A percentile compares a stretch with the other conserved stretches of the same genome.
These are phyloP conservation scores for Trissonchulus latispiculum DNA, from an alignment of 2,888 invertebrate genomes.

Conservation along the genomic window DNA sequence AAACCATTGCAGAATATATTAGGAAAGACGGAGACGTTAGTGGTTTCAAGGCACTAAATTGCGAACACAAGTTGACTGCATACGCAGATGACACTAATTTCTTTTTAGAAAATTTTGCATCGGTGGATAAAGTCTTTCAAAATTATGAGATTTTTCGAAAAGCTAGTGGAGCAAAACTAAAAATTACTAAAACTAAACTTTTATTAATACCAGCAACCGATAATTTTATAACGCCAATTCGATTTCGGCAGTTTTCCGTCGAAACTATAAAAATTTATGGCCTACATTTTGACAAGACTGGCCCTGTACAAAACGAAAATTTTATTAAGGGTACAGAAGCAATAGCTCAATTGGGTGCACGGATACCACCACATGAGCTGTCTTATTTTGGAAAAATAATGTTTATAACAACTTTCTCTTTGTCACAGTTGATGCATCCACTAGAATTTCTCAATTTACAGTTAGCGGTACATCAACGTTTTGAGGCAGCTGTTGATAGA, in stretches of 20 bases:
- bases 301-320: not conserved
- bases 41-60: not conserved
- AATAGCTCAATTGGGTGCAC: not conserved
- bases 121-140: not conserved
- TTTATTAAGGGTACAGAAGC: not conserved
- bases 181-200: not conserved
- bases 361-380: not conserved
- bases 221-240: not conserved
- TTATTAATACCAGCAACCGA: not conserved
- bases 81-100: conserved; percentile 15
- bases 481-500: conserved; percentile 1
- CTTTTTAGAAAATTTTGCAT: not conserved
- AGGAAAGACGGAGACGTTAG: not conserved
- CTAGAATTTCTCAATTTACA: not conserved
- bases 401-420: not conserved
- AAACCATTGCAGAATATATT: conserved; percentile 14
- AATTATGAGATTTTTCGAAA: conserved; percentile 1
- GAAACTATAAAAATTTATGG: not conserved
- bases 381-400: not conserved
- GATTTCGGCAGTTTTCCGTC: not conserved
- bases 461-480: not conserved
- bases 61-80: not conserved
- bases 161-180: conserved; percentile 2
- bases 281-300: not conserved
- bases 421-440: not conserved